Conservation (phyloP, 2,888 invertebrate species). For the Nomada flava region DNA sequence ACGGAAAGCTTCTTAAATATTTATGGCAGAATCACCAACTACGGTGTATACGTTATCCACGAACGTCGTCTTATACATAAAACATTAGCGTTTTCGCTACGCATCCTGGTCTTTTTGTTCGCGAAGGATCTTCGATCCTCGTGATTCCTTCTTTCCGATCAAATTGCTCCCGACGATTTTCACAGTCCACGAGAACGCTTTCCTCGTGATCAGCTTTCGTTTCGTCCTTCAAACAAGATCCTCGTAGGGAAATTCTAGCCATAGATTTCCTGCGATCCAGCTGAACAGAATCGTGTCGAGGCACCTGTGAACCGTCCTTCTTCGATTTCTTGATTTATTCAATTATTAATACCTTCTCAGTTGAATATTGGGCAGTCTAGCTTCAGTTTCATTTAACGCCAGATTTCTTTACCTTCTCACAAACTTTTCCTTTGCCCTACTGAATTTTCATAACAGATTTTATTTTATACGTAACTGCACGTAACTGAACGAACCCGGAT, state of each 20-base stretch:
- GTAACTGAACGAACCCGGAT: no score
- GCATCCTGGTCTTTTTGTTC: conserved; percentile 45
- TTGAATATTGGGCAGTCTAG: no score
- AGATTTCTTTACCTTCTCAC: no score
- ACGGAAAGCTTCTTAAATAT: conserved; percentile 74
- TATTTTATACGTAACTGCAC: no score
- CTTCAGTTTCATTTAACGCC: no score
- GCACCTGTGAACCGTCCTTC: neutral
- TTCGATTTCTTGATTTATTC: neutral
- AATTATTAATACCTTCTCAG: no score
- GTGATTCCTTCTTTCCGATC: neutral
- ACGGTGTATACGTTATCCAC: conserved; percentile 51
- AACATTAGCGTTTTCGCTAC: conserved; percentile 59
- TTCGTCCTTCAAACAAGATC: neutral
- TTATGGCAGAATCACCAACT: conserved; percentile 65
- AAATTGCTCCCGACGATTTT: conserved; percentile 4
- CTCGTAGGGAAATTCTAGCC: neutral
- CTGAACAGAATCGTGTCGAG: neutral
- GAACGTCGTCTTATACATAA: conserved; percentile 66
- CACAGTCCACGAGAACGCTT: conserved; percentile 1
- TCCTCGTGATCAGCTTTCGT: neutral
- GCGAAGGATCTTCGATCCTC: neutral
- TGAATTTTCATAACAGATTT: no score
- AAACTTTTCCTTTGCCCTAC: no score
- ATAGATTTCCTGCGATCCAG: no score